phyloP scores from a whole-genome alignment of 2,113 vertebrate genomes.

The Odontophorus gujanensis region DNA sequence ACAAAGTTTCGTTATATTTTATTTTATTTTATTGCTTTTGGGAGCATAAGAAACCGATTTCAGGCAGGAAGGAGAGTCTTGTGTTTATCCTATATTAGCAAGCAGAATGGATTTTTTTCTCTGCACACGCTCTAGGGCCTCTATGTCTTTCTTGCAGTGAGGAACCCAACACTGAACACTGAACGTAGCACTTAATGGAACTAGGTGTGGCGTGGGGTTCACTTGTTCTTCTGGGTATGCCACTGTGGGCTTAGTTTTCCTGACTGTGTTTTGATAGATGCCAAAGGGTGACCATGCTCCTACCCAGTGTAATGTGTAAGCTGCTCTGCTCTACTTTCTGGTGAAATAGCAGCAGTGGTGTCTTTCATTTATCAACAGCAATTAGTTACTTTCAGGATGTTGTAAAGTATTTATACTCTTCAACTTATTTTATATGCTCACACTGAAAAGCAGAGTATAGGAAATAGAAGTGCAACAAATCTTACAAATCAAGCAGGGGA shows the following conservation, averaged over 20 bases:
- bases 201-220: neutral
- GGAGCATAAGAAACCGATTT: neutral
- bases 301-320: rapidly evolving
- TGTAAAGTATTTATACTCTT: neutral
- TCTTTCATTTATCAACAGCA: neutral
- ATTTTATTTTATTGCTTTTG: neutral
- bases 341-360: neutral
- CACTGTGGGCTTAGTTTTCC: neutral
- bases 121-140: neutral
- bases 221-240: neutral
- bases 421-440: neutral
- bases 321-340: neutral
- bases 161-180: too few relatives aligned
- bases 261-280: neutral
- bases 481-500: neutral
- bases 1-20: too few relatives aligned
- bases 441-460: neutral
- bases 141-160: too few relatives aligned
- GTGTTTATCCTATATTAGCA: neutral
- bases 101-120: neutral
- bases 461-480: neutral
- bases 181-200: too few relatives aligned
- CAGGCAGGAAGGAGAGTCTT: neutral
- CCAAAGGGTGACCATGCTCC: neutral
- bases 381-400: conserved; percentile 9